These are phyloP conservation scores for Apistogramma diplotaenia DNA, from an alignment of 2,113 vertebrate genomes.

Conservation along the genomic window DNA sequence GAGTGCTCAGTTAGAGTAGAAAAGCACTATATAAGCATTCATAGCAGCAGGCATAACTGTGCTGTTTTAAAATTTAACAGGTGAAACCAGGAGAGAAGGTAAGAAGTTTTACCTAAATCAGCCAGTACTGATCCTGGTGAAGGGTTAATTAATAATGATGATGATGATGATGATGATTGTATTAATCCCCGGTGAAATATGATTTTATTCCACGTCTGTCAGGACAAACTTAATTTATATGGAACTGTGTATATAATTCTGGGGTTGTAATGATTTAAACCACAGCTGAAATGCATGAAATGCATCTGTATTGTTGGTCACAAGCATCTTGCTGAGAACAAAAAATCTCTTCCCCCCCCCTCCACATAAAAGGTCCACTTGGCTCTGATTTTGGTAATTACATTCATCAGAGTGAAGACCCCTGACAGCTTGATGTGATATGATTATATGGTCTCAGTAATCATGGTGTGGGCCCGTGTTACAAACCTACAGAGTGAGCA, in stretches of 20 bases:
- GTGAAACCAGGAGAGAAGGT: slow-evolving; percentile 14
- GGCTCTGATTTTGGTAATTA: not conserved
- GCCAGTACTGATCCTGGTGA: not conserved
- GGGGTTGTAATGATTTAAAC: not conserved
- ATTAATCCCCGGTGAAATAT: not conserved
- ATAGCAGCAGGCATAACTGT: slow-evolving; percentile 4
- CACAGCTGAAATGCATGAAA: not conserved
- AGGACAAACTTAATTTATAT: not conserved
- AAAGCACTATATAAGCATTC: not conserved
- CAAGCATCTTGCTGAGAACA: not conserved
- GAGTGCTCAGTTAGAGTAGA: too few relatives aligned
- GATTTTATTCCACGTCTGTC: not conserved
- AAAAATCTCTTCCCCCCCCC: not conserved
- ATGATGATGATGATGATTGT: not conserved
- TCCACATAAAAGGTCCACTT: not conserved
- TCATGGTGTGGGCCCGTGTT: not conserved
- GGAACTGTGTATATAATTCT: not conserved
- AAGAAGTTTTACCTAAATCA: not conserved
- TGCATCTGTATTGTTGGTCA: not conserved
- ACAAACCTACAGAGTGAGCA: not conserved
- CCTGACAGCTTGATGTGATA: not conserved
- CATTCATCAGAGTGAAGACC: not conserved
- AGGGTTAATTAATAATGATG: not conserved
- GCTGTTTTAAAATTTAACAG: slow-evolving; percentile 39
- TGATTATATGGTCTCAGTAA: not conserved